A percentile compares a stretch with the other conserved stretches of the same genome.
Conservation (phyloP, 2,888 invertebrate species). For the Apamea epomidion region DNA sequence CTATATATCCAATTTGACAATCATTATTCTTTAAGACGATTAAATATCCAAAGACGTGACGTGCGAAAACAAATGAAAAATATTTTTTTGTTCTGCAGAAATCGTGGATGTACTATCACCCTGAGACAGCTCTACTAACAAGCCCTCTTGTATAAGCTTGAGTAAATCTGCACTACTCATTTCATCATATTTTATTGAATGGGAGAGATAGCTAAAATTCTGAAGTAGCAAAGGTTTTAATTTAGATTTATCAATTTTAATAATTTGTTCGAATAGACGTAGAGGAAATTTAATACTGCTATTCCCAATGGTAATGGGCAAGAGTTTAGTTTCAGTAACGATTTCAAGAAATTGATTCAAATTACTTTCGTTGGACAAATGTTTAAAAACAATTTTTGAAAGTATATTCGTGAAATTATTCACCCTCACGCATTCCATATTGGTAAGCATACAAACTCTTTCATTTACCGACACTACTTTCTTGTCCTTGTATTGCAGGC, state of each 20-base stretch:
- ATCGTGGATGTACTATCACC: not conserved
- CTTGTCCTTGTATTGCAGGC: not conserved
- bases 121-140: not conserved
- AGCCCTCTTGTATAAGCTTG: not conserved
- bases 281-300: not conserved
- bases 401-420: slow-evolving; percentile 3
- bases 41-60: not conserved
- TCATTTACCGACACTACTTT: not conserved
- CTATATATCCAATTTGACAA: too few species aligned
- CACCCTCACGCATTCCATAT: not conserved
- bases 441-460: not conserved
- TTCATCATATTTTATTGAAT: not conserved
- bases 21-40: too few species aligned
- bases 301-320: not conserved
- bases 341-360: slow-evolving; percentile 1
- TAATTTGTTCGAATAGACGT: not conserved
- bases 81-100: not conserved
- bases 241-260: not conserved
- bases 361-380: not conserved
- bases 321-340: not conserved
- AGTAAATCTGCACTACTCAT: not conserved
- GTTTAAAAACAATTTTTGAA: not conserved
- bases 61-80: not conserved
- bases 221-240: slow-evolving; percentile 7
- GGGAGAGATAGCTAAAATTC: slow-evolving; percentile 3